phyloP scores from a whole-genome alignment of 2,113 vertebrate species.

The Origma solitaria region DNA sequence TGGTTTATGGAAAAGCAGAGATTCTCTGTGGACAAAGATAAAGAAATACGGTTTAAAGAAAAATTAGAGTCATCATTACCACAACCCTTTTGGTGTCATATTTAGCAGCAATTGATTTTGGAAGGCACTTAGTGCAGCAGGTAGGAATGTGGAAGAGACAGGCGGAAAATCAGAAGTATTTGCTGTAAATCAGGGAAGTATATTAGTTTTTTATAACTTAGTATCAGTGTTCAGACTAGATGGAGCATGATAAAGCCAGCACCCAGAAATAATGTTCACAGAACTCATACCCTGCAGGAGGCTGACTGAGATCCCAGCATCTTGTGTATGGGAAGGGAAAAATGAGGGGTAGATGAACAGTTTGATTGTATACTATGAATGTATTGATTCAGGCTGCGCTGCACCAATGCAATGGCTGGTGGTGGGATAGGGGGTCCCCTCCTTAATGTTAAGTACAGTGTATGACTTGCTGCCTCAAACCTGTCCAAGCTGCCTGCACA shows the following conservation, averaged over 20 bases:
- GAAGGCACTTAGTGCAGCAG: background rate
- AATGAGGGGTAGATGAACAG: background rate
- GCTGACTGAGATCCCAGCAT: background rate
- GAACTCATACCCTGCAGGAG: background rate
- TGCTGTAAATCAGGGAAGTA: background rate
- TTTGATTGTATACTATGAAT: background rate
- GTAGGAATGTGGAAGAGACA: background rate
- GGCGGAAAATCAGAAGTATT: background rate
- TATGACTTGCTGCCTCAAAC: background rate
- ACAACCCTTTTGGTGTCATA: background rate
- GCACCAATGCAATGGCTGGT: background rate
- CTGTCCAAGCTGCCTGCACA: background rate
- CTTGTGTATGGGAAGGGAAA: background rate
- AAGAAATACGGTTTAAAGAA: background rate
- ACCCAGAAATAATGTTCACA: background rate
- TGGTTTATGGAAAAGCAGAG: background rate
- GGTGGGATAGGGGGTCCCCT: background rate
- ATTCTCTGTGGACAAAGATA: background rate
- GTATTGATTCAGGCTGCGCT: background rate
- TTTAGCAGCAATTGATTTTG: background rate
- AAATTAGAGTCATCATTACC: background rate
- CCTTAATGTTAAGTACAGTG: background rate
- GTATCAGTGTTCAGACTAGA: background rate
- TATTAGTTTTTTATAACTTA: background rate
- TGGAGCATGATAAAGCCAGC: background rate